A percentile compares a stretch with the other conserved stretches of the same genome.
Conservation (phyloP, 2,888 invertebrate species). For the Mythimna lalbum region DNA sequence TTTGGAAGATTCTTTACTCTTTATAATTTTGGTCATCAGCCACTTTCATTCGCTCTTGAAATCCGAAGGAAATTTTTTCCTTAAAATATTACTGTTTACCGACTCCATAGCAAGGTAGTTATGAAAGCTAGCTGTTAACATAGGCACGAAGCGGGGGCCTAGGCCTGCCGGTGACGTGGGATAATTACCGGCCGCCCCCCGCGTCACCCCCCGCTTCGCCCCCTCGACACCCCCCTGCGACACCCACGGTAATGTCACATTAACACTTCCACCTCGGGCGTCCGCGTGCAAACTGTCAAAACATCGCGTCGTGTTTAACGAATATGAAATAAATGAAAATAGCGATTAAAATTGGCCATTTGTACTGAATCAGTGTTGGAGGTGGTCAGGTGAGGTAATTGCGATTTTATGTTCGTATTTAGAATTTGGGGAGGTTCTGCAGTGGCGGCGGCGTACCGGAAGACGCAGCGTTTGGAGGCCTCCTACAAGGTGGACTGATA, state of each 20-base stretch:
- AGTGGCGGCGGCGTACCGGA: too few species aligned
- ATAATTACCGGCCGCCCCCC: slow-evolving; percentile 85
- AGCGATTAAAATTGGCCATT: slow-evolving; percentile 58
- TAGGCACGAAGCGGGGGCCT: slow-evolving; percentile 83
- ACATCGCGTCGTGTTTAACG: slow-evolving; percentile 83
- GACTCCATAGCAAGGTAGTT: slow-evolving; percentile 66
- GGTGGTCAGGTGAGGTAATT: slow-evolving; percentile 13
- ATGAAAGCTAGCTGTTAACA: slow-evolving; percentile 75
- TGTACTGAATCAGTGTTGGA: slow-evolving; percentile 24
- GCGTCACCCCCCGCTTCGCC: slow-evolving; percentile 52
- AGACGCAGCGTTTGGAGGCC: too few species aligned
- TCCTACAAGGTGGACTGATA: too few species aligned
- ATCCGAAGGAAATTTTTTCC: slow-evolving; percentile 12
- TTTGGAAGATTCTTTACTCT: background rate
- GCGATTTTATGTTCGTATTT: slow-evolving; percentile 33
- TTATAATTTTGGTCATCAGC: background rate
- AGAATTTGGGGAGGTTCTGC: too few species aligned
- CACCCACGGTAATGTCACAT: slow-evolving; percentile 86
- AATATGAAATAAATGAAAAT: slow-evolving; percentile 81
- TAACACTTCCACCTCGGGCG: slow-evolving; percentile 84
- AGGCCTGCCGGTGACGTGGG: slow-evolving; percentile 89
- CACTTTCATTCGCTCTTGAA: background rate
- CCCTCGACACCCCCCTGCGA: slow-evolving; percentile 46
- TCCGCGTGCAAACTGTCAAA: slow-evolving; percentile 85
- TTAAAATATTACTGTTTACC: slow-evolving; percentile 40